A percentile compares a stretch with the other conserved stretches of the same genome.
phyloP scores from a whole-genome alignment of 1,140 invertebrate species.

The Linepithema humile region DNA sequence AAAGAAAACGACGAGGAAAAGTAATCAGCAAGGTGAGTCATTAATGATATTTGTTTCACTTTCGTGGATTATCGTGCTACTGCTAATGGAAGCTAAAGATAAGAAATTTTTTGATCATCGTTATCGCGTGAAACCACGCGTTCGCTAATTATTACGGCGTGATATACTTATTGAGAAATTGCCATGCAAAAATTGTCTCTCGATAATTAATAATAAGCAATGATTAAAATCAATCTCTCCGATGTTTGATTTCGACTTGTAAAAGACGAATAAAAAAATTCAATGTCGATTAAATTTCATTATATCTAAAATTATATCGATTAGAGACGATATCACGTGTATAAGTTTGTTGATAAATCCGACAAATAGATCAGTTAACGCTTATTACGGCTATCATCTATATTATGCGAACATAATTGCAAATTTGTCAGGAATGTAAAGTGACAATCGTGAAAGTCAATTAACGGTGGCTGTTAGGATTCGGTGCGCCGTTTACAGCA shows the following conservation, averaged over 20 bases:
- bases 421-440: constrained; percentile 14
- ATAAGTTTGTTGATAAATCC: not conserved
- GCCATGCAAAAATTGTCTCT: not conserved
- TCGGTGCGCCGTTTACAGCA: constrained; percentile 44
- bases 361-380: not conserved
- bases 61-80: not conserved
- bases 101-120: not conserved
- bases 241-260: not conserved
- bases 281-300: not conserved
- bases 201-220: not conserved
- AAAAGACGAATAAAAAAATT: not conserved
- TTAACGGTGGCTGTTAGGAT: constrained; percentile 53
- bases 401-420: not conserved
- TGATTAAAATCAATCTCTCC: not conserved
- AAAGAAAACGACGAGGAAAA: constrained; percentile 96
- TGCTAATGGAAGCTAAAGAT: not conserved
- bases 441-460: constrained; percentile 59
- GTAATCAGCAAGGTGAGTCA: constrained; percentile 92
- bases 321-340: not conserved
- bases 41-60: not conserved
- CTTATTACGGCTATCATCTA: too few relatives aligned
- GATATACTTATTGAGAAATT: not conserved
- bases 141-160: not conserved
- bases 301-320: not conserved
- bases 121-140: not conserved